Base-by-base conservation (phyloP, 2,888 invertebrate genomes). In the Branchipolynoe longqiensis region DNA sequence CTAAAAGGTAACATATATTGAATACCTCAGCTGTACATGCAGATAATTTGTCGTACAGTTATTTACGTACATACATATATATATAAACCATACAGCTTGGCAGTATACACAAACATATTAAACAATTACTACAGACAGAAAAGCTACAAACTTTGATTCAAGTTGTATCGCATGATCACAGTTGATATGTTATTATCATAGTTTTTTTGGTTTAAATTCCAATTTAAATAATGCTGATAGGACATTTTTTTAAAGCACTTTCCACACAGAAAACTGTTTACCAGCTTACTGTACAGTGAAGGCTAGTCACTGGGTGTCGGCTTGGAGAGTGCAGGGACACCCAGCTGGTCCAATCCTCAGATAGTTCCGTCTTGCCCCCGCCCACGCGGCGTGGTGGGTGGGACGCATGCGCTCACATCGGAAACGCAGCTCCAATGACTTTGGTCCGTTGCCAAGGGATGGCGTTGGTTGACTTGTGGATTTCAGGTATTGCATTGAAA, bases 191-290 rank as follows among this genome's bases (percentile, higher is more conserved):
- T 36, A 36, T 14, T 18, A 28, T n/a, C n/a, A n/a, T n/a, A n/a
- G n/a, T n/a, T 18, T 48, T 48, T 48, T 18, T 48, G 8, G 8
- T 18, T 48, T 48, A 48, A 48, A 12, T 48, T 69, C 69, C 69
- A 69, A 69, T 38, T n/a, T n/a, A 38, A 36, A 36, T 69, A 69
- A 69, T 69, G 69, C 69, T 69, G 69, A 69, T 69, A 36, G 33
- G 69, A 69, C 69, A 18, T 33, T 4, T 69, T 12, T n/a, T 25
- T 25, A 18, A 62, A 4, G 56, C 62, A 69, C 69, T 36, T 18
- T 69, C 69, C n/a, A 33, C n/a, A n/a, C n/a, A 18, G 6, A 62
- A 31, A 25, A 62, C 62, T 28, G 62, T 62, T 59, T 62, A n/a
- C 62, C 2, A 14, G 4, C 58, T 8, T 8, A n/a, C 25, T 12